These are phyloP conservation scores for Phymanthus crucifer DNA, from an alignment of 92 coral and sea anemone species.

Conservation along the genomic window DNA sequence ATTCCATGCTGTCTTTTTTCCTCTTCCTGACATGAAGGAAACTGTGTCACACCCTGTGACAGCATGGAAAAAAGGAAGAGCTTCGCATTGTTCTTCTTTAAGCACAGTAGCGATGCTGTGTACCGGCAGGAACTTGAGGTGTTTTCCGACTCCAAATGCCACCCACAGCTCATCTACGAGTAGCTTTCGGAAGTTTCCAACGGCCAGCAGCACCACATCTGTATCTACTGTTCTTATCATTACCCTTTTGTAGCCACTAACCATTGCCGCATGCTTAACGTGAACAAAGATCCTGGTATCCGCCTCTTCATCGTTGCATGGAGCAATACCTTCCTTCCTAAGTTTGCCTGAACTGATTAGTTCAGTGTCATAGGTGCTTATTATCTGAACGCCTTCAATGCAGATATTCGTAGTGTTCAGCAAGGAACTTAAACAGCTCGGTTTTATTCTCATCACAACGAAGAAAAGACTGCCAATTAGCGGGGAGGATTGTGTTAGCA, in stretches of 20 bases:
- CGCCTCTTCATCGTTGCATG: too few relatives aligned
- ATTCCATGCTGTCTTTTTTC: conserved; percentile 37
- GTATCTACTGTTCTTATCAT: conserved; percentile 8
- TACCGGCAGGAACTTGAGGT: conserved; percentile 4
- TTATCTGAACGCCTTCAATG: too few relatives aligned
- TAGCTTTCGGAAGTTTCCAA: not conserved
- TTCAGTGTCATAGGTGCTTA: not conserved
- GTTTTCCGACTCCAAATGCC: conserved; percentile 20
- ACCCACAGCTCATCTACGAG: conserved; percentile 18
- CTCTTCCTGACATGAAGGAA: conserved; percentile 17
- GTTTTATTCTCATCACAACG: conserved; percentile 43
- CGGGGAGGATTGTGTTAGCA: conserved; percentile 22
- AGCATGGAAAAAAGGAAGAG: conserved; percentile 35
- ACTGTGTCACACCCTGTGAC: conserved; percentile 45
- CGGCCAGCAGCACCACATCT: conserved; percentile 12
- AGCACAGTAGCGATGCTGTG: conserved; percentile 15
- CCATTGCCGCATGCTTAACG: too few relatives aligned
- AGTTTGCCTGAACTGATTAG: not conserved
- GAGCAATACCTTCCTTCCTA: too few relatives aligned
- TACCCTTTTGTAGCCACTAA: too few relatives aligned
- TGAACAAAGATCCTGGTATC: too few relatives aligned
- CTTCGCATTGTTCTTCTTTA: not conserved
- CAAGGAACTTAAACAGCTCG: conserved; percentile 50
- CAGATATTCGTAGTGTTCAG: too few relatives aligned
- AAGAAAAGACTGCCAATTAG: conserved; percentile 40